phyloP scores from a whole-genome alignment of 2,797 vertebrate species.

The Coluber constrictor region DNA sequence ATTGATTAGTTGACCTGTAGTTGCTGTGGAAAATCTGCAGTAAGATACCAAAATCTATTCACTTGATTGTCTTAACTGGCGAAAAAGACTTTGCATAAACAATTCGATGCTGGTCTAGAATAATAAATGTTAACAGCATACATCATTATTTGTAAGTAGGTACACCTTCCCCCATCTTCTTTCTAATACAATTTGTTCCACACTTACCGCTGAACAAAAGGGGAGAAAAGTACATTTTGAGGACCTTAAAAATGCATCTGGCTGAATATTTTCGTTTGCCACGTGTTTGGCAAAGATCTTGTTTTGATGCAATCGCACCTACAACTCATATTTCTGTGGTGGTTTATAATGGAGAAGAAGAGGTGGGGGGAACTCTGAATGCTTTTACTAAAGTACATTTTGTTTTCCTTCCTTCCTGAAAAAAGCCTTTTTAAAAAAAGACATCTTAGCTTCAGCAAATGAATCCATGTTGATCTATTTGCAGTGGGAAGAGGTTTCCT shows the following conservation, averaged over 20 bases:
- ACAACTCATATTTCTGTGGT: not conserved
- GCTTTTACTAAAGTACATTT: not conserved
- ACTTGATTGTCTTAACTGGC: not conserved
- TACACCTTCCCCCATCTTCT: not conserved
- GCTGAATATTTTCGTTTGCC: slow-evolving; percentile 15
- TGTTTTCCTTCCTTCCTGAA: not conserved
- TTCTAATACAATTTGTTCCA: slow-evolving; percentile 19
- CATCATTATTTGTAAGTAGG: not conserved
- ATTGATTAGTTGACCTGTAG: slow-evolving; percentile 2
- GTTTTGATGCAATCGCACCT: not conserved
- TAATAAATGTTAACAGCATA: not conserved
- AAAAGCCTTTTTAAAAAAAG: not conserved
- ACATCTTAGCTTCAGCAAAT: not conserved
- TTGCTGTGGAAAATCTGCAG: slow-evolving; percentile 3
- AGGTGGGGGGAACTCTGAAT: slow-evolving; percentile 23
- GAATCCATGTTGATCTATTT: not conserved
- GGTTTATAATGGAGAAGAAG: slow-evolving; percentile 56
- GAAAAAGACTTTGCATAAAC: not conserved
- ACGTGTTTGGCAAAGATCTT: slow-evolving; percentile 19
- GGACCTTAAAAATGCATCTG: slow-evolving; percentile 7
- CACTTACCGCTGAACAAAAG: slow-evolving; percentile 30
- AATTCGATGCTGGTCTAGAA: not conserved
- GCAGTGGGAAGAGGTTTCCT: not conserved
- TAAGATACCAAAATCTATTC: not conserved
- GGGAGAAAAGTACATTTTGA: slow-evolving; percentile 17